Conservation (phyloP, 2,797 vertebrate genomes). For the Parambassis ranga region DNA sequence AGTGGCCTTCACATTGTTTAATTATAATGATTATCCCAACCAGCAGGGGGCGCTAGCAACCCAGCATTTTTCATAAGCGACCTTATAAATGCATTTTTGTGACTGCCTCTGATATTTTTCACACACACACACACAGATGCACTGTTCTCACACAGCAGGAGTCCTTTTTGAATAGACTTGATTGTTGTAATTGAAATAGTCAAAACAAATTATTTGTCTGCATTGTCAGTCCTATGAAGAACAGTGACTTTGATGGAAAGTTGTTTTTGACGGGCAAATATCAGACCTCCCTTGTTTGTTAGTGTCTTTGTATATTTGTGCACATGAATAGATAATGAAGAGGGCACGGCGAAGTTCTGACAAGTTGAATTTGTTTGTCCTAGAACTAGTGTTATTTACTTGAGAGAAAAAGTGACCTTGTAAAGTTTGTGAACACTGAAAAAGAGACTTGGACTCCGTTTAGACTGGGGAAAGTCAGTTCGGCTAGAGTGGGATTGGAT, state of each 20-base stretch:
- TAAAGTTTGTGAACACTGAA: too few relatives aligned
- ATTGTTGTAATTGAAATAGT: background rate
- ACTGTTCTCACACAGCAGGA: background rate
- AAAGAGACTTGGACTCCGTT: too few relatives aligned
- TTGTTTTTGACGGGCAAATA: background rate
- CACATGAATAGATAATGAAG: background rate
- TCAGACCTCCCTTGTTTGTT: too few relatives aligned
- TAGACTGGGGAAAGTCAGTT: too few relatives aligned
- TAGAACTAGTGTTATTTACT: too few relatives aligned
- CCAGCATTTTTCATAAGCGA: too few relatives aligned
- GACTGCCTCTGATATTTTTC: background rate
- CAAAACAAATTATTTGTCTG: background rate
- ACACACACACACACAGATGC: background rate
- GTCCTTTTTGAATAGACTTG: background rate
- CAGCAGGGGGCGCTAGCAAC: background rate
- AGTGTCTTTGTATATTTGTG: background rate
- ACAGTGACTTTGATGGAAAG: background rate
- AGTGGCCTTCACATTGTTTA: background rate
- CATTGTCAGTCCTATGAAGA: background rate
- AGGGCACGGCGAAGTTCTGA: too few relatives aligned
- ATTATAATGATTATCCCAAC: background rate
- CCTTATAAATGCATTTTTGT: background rate
- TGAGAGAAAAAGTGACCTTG: too few relatives aligned
- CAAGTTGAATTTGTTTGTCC: too few relatives aligned
- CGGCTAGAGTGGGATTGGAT: too few relatives aligned